These are phyloP conservation scores for Parotia lawesii DNA, from an alignment of 2,113 vertebrate genomes.

Conservation along the genomic window DNA sequence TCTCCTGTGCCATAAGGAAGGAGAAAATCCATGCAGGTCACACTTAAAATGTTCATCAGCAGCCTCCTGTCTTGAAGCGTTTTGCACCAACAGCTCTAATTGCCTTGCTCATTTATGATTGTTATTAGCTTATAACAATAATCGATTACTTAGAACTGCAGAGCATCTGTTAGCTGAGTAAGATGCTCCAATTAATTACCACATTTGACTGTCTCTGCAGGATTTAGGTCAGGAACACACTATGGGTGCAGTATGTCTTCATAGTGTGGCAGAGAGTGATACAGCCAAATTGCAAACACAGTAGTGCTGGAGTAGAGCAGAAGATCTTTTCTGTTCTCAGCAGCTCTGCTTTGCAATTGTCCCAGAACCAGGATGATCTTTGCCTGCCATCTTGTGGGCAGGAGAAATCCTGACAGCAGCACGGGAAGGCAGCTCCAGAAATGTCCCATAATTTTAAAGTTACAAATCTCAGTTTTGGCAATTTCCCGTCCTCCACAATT, in stretches of 20 bases:
- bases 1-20: background rate
- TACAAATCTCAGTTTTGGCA: background rate
- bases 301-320: constrained; percentile 29
- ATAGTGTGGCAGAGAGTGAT: constrained; percentile 34
- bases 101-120: background rate
- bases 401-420: background rate
- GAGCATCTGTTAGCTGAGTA: background rate
- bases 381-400: constrained; percentile 77
- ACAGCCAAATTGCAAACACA: constrained; percentile 36
- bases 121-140: constrained; percentile 1
- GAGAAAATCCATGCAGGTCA: background rate
- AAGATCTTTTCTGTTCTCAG: background rate
- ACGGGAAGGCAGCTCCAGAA: background rate
- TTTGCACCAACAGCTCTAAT: background rate
- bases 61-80: background rate
- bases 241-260: constrained; percentile 43
- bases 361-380: constrained; percentile 40
- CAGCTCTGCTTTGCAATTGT: background rate
- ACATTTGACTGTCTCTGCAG: background rate
- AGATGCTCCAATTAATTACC: background rate
- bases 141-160: background rate
- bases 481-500: background rate
- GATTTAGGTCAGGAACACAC: constrained; percentile 2
- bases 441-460: background rate
- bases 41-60: background rate